Evolutionary conservation across 2,888 invertebrate genomes (phyloP).

Genomic region (Sminthurides aquaticus): DNA sequence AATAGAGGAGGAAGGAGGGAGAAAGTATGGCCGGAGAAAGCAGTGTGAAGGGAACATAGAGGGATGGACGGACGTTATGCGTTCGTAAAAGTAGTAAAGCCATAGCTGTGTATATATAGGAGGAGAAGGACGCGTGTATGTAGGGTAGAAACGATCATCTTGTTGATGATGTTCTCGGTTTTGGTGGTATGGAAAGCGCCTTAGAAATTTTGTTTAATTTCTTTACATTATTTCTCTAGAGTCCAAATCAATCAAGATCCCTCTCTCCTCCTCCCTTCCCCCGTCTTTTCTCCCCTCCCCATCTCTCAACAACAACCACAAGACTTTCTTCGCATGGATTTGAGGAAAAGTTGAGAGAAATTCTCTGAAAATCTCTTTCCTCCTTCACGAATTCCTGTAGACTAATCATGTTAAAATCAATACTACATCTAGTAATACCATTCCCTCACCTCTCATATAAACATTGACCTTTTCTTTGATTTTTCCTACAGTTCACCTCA

Average conservation of each 20-base stretch:
- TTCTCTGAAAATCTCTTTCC: too few relatives aligned
- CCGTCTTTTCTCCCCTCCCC: background rate
- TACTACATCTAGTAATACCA: constrained; percentile 19
- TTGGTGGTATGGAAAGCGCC: background rate
- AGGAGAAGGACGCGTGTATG: too few relatives aligned
- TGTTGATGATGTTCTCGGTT: too few relatives aligned
- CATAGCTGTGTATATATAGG: too few relatives aligned
- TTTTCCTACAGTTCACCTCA: too few relatives aligned
- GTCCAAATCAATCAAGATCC: constrained; percentile 7
- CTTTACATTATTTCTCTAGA: constrained; percentile 7
- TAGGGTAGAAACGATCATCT: too few relatives aligned
- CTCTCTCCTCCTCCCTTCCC: constrained; percentile 3
- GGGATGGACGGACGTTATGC: too few relatives aligned
- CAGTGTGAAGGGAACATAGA: too few relatives aligned
- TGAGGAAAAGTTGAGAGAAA: constrained; percentile 4
- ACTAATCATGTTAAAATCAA: constrained; percentile 25
- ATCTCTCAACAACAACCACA: background rate
- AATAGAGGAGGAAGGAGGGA: too few relatives aligned
- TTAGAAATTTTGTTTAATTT: constrained; percentile 8
- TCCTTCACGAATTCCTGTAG: constrained; percentile 23
- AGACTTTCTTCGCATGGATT: background rate
- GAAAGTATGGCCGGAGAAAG: background rate
- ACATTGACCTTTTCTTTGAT: background rate
- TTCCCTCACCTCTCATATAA: background rate
- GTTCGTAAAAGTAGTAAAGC: too few relatives aligned